These are phyloP conservation scores for Falco peregrinus DNA, from an alignment of 2,797 vertebrate genomes.

Conservation along the genomic window DNA sequence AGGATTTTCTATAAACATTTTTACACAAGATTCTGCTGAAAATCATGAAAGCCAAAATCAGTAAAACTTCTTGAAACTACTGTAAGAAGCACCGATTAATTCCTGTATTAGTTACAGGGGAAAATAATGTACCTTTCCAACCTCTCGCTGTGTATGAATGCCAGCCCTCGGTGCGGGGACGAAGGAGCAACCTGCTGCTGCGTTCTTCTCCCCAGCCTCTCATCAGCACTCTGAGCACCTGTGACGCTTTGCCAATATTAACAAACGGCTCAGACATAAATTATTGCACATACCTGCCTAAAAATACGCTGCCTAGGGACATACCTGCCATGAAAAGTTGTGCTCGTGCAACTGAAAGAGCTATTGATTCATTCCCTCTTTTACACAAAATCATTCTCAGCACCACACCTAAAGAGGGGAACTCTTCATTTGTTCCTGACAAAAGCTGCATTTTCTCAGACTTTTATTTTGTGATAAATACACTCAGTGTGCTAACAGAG, in stretches of 20 bases:
- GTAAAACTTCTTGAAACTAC: neutral
- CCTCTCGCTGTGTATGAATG: neutral
- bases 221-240: neutral
- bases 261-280: conserved; percentile 42
- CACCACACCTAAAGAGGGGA: neutral
- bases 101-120: neutral
- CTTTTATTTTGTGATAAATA: neutral
- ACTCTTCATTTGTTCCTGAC: neutral
- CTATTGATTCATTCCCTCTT: neutral
- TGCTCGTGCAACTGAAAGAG: neutral
- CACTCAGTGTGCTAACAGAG: neutral
- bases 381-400: neutral
- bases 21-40: neutral
- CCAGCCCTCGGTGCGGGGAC: neutral
- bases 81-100: neutral
- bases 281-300: neutral
- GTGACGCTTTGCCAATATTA: conserved; percentile 27
- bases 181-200: neutral
- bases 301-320: neutral
- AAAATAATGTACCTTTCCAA: neutral
- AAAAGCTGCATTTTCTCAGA: neutral
- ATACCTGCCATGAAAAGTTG: neutral
- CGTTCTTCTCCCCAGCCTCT: neutral
- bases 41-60: neutral
- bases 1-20: neutral